Evolutionary conservation across 64 coral and sea anemone species (phyloP).

Genomic region (Stylophora pistillata): DNA sequence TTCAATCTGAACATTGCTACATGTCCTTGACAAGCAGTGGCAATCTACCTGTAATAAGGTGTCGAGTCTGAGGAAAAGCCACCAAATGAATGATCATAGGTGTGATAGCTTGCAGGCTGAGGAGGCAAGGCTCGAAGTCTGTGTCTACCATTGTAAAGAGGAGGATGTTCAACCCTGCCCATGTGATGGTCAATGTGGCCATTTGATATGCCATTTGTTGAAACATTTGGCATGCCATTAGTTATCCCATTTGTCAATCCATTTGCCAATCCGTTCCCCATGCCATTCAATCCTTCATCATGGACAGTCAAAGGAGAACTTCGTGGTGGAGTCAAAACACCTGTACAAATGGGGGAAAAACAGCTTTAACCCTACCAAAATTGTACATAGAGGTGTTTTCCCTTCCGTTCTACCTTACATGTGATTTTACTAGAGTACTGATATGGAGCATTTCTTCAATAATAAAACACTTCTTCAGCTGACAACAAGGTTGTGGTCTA

Average conservation of each 20-base stretch:
- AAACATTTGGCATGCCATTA: slow-evolving; percentile 20
- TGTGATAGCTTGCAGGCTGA: background rate
- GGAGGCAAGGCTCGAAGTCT: background rate
- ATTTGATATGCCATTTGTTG: slow-evolving; percentile 16
- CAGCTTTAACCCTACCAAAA: background rate
- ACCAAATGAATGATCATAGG: slow-evolving; percentile 3
- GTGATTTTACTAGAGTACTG: no score
- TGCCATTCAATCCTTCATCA: slow-evolving; percentile 39
- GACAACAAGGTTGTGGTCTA: no score
- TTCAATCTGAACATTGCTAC: background rate
- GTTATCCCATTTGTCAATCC: background rate
- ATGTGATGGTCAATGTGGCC: slow-evolving; percentile 40
- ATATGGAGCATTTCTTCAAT: no score
- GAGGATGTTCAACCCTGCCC: background rate
- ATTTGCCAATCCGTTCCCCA: slow-evolving; percentile 19
- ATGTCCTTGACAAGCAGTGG: background rate
- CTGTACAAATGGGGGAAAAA: background rate
- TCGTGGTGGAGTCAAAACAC: slow-evolving; percentile 54
- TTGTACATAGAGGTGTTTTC: no score
- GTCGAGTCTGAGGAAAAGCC: slow-evolving; percentile 31
- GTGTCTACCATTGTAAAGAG: slow-evolving; percentile 11
- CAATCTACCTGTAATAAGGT: slow-evolving; percentile 14
- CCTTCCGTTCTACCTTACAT: no score
- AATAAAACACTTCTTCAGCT: no score
- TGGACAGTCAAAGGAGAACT: slow-evolving; percentile 65